These are phyloP conservation scores for Leistus spinibarbis DNA, from an alignment of 2,888 invertebrate genomes.

Conservation along the genomic window DNA sequence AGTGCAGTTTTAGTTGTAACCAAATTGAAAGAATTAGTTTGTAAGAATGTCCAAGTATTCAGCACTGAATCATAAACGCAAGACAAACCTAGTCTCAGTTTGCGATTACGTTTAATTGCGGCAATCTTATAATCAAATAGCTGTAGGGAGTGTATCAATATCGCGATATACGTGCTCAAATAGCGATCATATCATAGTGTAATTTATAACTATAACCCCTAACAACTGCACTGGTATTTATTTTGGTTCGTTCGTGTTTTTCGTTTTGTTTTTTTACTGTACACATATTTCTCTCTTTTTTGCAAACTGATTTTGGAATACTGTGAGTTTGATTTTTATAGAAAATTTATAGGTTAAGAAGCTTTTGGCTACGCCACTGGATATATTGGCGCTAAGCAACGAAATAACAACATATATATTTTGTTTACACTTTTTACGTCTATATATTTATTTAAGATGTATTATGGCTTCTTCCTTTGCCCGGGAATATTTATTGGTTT, in stretches of 20 bases:
- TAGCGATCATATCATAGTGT: background rate
- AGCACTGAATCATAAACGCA: background rate
- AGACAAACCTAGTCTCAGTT: background rate
- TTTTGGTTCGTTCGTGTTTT: too few relatives aligned
- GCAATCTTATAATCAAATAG: conserved; percentile 7
- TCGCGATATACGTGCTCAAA: background rate
- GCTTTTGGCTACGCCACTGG: background rate
- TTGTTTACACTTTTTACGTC: too few relatives aligned
- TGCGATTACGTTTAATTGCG: conserved; percentile 2
- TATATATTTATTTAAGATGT: background rate
- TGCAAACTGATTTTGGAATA: background rate
- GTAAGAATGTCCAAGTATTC: background rate
- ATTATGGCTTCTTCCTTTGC: background rate
- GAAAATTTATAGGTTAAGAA: background rate
- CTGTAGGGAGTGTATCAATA: conserved; percentile 4
- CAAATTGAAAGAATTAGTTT: too few relatives aligned
- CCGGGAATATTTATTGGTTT: background rate
- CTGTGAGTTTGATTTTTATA: background rate
- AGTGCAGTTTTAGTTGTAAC: too few relatives aligned
- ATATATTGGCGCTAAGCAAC: background rate
- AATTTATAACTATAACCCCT: background rate
- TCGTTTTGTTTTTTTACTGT: background rate
- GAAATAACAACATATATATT: background rate
- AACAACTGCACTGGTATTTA: background rate
- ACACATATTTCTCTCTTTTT: background rate